A percentile compares a stretch with the other conserved stretches of the same genome.
phyloP scores from a whole-genome alignment of 2,113 vertebrate genomes.

The Grantiella picta region DNA sequence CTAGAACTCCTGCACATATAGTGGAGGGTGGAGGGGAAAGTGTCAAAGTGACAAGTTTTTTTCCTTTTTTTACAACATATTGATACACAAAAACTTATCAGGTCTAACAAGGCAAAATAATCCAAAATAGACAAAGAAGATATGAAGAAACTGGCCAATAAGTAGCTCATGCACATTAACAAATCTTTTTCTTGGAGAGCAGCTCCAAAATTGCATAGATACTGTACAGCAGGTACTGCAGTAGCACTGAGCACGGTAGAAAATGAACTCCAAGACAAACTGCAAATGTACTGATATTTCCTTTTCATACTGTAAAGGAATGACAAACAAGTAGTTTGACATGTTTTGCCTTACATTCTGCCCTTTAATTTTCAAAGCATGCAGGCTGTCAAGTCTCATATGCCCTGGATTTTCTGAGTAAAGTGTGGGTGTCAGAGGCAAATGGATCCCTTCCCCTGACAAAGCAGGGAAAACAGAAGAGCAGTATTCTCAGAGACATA shows the following conservation, averaged over 20 bases:
- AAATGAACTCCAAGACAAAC: background rate
- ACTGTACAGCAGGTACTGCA: background rate
- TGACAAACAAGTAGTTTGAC: background rate
- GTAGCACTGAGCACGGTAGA: background rate
- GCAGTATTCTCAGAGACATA: background rate
- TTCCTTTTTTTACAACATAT: background rate
- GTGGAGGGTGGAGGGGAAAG: background rate
- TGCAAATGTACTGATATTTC: background rate
- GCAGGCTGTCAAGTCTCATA: background rate
- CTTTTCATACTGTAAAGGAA: background rate
- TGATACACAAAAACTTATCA: background rate
- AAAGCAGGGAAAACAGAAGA: background rate
- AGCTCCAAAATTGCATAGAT: background rate
- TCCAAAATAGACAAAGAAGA: background rate
- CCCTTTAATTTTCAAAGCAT: background rate
- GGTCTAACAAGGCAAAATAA: background rate
- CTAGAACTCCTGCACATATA: slow-evolving; percentile 5
- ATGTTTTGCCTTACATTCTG: background rate
- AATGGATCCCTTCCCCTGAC: background rate
- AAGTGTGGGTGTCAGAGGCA: background rate
- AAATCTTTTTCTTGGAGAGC: background rate
- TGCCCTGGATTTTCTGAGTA: background rate
- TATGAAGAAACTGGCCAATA: background rate
- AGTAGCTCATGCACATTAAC: background rate
- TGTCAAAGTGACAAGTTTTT: background rate